These are phyloP conservation scores for Samia ricini DNA, from an alignment of 1,140 invertebrate species.

Conservation along the genomic window DNA sequence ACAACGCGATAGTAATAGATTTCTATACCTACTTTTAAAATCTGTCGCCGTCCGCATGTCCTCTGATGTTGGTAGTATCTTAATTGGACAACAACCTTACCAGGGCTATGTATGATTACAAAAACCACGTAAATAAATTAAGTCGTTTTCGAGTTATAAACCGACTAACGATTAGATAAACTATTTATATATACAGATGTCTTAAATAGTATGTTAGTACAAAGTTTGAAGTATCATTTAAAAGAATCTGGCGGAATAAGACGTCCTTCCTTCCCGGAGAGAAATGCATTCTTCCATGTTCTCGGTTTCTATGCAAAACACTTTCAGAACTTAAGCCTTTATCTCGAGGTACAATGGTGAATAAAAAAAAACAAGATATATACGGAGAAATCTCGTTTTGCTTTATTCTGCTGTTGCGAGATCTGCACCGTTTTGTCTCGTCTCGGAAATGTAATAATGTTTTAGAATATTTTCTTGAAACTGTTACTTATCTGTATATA, in stretches of 20 bases:
- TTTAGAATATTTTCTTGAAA: background rate
- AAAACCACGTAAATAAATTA: too few relatives aligned
- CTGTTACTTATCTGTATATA: background rate
- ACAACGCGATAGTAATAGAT: too few relatives aligned
- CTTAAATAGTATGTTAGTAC: too few relatives aligned
- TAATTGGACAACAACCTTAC: too few relatives aligned
- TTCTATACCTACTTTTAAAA: too few relatives aligned
- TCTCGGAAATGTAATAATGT: background rate
- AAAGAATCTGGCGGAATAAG: background rate
- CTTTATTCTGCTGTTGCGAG: background rate
- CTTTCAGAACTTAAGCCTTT: constrained; percentile 10
- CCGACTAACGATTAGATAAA: too few relatives aligned
- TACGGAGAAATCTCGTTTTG: background rate
- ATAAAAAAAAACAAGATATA: constrained; percentile 6
- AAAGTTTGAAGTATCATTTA: constrained; percentile 1
- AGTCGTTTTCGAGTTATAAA: too few relatives aligned
- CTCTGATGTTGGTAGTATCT: too few relatives aligned
- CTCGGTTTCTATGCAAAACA: constrained; percentile 4
- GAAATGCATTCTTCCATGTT: constrained; percentile 1
- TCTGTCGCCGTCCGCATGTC: too few relatives aligned
- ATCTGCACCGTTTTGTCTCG: background rate
- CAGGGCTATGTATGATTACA: too few relatives aligned
- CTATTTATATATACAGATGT: too few relatives aligned
- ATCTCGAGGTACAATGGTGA: background rate
- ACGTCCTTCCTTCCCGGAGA: background rate